Base-by-base conservation (phyloP, 1,140 invertebrate genomes). In the Paralvinella palmiformis region DNA sequence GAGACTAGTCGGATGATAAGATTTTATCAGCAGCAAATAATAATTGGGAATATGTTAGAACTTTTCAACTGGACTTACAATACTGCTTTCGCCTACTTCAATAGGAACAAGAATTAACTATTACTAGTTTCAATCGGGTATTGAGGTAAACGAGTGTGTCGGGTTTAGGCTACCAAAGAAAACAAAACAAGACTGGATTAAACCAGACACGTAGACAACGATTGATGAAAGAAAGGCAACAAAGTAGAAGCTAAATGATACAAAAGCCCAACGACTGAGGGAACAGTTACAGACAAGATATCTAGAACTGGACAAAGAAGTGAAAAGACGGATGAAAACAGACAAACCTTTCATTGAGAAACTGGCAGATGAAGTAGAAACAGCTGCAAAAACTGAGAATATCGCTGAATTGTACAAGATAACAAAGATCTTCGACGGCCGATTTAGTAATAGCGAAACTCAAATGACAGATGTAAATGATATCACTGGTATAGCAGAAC, bases 401-500 rank as follows among this genome's bases (percentile, higher is more conserved):
- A 24, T 56, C 2, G 31, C 2, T 24, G 53, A 22, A 24, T 15
- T 56, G 22, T 22, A 4, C 31, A 56, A 27, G 53, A 32, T 24
- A 32, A 56, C 53, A 2, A 56, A 33, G 27, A 57, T 20, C 1
- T 32, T 57, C 3, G n/a, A 20, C 10, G 55, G 55, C 55, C 20
- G 33, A 13, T 57, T 57, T 36, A 57, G 17, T 31, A 31, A 57
- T 13, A 57, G 7, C 10, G 55, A 57, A 1, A 33, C 22, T 13
- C 55, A 24, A 57, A 32, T 57, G 33, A 57, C 27, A 36, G 59
- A 63, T 41, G 20, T 24, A 17, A 17, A 63, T 4, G 62, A 2
- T 56, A 15, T 63, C 52, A 36, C 27, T 13, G 20, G 27, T 22
- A 31, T 13, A 60, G 55, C 22, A 63, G 57, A 63, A 59, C 62